Evolutionary conservation across 2,888 invertebrate species (phyloP), one percentile per base, ranked within the genome.

Genomic region (Harpalus rubripes): DNA sequence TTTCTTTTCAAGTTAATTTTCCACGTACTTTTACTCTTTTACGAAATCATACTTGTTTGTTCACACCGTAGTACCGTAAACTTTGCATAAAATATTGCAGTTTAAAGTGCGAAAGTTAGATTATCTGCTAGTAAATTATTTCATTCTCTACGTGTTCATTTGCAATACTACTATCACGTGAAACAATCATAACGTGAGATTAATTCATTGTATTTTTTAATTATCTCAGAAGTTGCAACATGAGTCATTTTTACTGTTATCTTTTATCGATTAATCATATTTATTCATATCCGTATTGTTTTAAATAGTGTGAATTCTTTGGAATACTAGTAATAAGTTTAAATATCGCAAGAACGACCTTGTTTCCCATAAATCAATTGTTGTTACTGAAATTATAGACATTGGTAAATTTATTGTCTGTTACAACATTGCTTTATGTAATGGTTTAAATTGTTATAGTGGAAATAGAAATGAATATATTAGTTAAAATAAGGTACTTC

Each of bases 91-190:
- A 76, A 76, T 52, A 58, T 26, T 78, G 78, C 26, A 32, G 26
- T 78, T 78, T 58, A 26, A 58, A 78, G 78, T 78, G 78, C 58
- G 58, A 78, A 78, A 78, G 78, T 78, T 78, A n/a, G 56, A 58
- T 78, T 78, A 78, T 58, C 78, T 56, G 56, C 56, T 26, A 78
- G 7, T 56, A 58, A 78, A 56, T 78, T 78, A 78, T 78, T 58
- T 56, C 58, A 58, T 58, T 78, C 58, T 56, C 32, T 32, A 32
- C 32, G 32, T 32, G 32, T 32, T 32, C 58, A 56, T 56, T 58
- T n/a, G 56, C 26, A 32, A 12, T 58, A 78, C 58, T n/a, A 78
- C 56, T 56, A 78, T 78, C 78, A 58, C 12, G 15, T n/a, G 78
- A 78, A 78, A 78, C 78, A 78, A 78, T 78, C 56, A 52, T 52